phyloP scores from a whole-genome alignment of 2,797 vertebrate genomes.

The Sebastes vulpes region DNA sequence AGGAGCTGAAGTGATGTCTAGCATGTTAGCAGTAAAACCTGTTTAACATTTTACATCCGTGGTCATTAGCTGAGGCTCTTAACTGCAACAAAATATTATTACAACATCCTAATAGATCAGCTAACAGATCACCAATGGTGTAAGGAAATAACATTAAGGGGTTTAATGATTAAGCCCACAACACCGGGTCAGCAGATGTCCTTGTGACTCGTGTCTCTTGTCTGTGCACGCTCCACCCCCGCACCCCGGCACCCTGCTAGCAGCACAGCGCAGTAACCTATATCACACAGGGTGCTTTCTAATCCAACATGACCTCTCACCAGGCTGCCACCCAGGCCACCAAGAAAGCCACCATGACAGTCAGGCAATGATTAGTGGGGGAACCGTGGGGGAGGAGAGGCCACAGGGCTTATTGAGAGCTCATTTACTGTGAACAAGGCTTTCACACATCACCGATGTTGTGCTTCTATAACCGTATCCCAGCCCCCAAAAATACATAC shows the following conservation, averaged over 20 bases:
- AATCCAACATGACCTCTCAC: slow-evolving; percentile 83
- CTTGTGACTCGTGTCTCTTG: slow-evolving; percentile 22
- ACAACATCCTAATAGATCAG: not conserved
- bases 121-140: not conserved
- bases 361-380: slow-evolving; percentile 68
- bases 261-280: slow-evolving; percentile 76
- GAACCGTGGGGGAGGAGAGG: slow-evolving; percentile 50
- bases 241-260: slow-evolving; percentile 52
- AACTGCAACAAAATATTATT: not conserved
- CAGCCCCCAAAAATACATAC: not conserved
- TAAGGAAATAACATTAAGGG: not conserved
- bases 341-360: slow-evolving; percentile 54
- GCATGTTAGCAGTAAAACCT: not conserved
- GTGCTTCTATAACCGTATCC: slow-evolving; percentile 26
- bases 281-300: slow-evolving; percentile 80
- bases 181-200: not conserved
- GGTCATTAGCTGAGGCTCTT: not conserved
- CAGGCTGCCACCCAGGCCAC: slow-evolving; percentile 51
- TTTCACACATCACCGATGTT: slow-evolving; percentile 23
- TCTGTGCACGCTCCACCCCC: slow-evolving; percentile 18
- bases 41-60: not conserved
- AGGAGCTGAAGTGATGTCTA: not conserved
- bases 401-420: slow-evolving; percentile 44
- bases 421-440: slow-evolving; percentile 51
- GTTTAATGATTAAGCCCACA: not conserved